Evolutionary conservation across 35 echinoderm and acorn worm genomes (phyloP).

Genomic region (Strongylocentrotus purpuratus): DNA sequence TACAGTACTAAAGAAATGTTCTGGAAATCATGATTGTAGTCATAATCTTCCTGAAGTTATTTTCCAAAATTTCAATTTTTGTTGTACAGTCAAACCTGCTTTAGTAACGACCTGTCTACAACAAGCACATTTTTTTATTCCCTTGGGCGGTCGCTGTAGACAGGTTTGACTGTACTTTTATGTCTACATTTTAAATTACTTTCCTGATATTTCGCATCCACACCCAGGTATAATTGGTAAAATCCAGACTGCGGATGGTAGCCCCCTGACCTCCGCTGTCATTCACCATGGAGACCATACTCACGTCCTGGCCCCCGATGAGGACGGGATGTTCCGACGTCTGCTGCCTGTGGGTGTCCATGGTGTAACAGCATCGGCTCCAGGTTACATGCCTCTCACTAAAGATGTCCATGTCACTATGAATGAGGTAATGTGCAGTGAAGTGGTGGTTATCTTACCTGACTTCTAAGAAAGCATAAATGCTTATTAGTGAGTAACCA

Average conservation of each 20-base stretch:
- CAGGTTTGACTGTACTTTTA: too few relatives aligned
- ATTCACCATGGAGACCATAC: slow-evolving; percentile 53
- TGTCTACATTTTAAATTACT: too few relatives aligned
- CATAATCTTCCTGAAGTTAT: too few relatives aligned
- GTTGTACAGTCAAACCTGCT: too few relatives aligned
- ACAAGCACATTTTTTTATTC: too few relatives aligned
- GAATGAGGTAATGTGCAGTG: slow-evolving; percentile 55
- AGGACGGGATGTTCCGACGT: slow-evolving; percentile 46
- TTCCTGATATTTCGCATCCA: neutral
- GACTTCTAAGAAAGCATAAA: too few relatives aligned
- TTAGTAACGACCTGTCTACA: too few relatives aligned
- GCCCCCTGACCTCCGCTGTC: slow-evolving; percentile 34
- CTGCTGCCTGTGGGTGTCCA: slow-evolving; percentile 48
- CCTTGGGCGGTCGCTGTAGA: too few relatives aligned
- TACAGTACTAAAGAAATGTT: too few relatives aligned
- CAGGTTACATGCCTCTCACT: slow-evolving; percentile 64
- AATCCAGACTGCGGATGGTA: slow-evolving; percentile 45
- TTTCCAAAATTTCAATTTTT: too few relatives aligned
- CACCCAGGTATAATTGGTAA: slow-evolving; percentile 64
- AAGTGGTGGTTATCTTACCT: neutral
- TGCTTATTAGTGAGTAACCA: too few relatives aligned
- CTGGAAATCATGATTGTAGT: too few relatives aligned
- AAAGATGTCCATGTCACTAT: slow-evolving; percentile 48
- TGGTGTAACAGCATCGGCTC: slow-evolving; percentile 53
- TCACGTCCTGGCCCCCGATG: slow-evolving; percentile 29